Conservation (phyloP, 2,888 invertebrate species). For the Synanthedon vespiformis region DNA sequence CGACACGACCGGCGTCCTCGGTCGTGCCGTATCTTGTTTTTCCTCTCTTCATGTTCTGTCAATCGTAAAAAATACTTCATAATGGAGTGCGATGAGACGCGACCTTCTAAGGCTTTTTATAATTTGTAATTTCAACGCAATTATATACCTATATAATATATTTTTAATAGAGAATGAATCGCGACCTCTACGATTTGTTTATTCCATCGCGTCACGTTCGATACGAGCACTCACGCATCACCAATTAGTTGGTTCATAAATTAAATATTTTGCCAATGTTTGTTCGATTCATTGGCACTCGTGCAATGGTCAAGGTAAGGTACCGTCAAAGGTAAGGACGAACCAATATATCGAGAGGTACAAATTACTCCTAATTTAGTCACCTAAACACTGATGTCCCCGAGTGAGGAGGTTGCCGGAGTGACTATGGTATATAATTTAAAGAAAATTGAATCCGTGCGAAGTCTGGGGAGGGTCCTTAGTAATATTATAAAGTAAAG, state of each 20-base stretch:
- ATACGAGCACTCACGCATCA: conserved; percentile 1
- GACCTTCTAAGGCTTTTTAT: neutral
- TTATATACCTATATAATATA: neutral
- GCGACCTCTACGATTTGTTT: neutral
- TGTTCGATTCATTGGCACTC: too few relatives aligned
- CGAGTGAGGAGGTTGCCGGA: too few relatives aligned
- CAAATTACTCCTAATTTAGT: neutral
- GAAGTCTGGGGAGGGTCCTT: too few relatives aligned
- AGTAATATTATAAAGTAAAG: too few relatives aligned
- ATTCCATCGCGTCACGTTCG: conserved; percentile 1
- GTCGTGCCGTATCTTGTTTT: neutral
- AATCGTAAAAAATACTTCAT: neutral
- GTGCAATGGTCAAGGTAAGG: too few relatives aligned
- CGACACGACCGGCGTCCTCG: too few relatives aligned
- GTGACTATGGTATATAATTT: too few relatives aligned
- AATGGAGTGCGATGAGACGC: neutral
- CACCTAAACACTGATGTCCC: neutral
- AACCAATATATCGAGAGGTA: too few relatives aligned
- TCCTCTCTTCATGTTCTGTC: neutral
- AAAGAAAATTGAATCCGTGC: too few relatives aligned
- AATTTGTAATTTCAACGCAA: neutral
- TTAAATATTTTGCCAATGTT: too few relatives aligned
- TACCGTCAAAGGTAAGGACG: too few relatives aligned
- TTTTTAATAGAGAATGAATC: neutral
- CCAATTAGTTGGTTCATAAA: neutral